These are phyloP conservation scores for Dinocampus coccinellae DNA, from an alignment of 2,888 invertebrate species.

Conservation along the genomic window DNA sequence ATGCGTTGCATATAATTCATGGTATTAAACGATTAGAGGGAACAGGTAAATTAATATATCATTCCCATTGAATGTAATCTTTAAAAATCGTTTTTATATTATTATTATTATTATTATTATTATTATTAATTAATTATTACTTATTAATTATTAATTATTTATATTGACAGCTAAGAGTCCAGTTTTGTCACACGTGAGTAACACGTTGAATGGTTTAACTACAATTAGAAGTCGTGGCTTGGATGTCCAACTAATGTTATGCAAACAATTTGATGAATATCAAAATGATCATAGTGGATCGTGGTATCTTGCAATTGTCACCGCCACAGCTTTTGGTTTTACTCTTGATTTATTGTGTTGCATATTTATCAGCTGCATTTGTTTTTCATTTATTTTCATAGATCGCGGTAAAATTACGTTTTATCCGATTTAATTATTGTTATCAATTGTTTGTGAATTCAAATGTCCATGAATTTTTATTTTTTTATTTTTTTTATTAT, in stretches of 20 bases:
- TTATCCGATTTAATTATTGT: background rate
- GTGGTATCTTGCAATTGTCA: conserved; percentile 77
- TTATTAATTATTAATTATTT: too few relatives aligned
- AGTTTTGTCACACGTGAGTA: conserved; percentile 90
- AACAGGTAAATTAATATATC: conserved; percentile 63
- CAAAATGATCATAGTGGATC: conserved; percentile 80
- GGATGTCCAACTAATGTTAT: conserved; percentile 75
- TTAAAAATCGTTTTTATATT: too few relatives aligned
- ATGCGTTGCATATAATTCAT: conserved; percentile 80
- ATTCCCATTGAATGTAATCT: background rate
- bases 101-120: too few relatives aligned
- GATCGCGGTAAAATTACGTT: conserved; percentile 71
- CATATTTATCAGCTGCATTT: conserved; percentile 76
- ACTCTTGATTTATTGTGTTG: conserved; percentile 81
- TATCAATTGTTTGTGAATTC: background rate
- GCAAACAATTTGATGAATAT: conserved; percentile 79
- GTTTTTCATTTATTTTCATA: conserved; percentile 75
- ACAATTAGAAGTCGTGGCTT: conserved; percentile 87
- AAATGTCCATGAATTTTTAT: background rate
- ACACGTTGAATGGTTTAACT: conserved; percentile 86
- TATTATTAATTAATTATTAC: too few relatives aligned
- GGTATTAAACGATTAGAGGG: conserved; percentile 78
- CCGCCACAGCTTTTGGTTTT: conserved; percentile 79
- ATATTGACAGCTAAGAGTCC: conserved; percentile 78
- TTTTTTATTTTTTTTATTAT: background rate